Evolutionary conservation across 1,140 invertebrate species (phyloP).

Genomic region (Diuraphis noxia): DNA sequence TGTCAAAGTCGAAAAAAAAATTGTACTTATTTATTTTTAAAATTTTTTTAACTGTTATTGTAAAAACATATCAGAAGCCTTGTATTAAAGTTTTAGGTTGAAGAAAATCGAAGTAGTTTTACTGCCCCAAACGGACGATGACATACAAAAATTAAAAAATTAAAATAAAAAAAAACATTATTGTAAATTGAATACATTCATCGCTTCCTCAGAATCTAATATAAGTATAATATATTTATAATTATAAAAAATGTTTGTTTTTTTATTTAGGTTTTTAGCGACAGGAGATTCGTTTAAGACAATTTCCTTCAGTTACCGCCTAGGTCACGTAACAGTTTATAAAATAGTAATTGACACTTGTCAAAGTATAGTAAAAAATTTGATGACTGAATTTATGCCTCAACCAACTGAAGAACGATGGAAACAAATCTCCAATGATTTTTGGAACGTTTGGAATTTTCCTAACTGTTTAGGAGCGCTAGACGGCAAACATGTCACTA

Average conservation of each 20-base stretch:
- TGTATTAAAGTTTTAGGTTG: too few species aligned
- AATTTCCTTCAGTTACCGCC: constrained; percentile 48
- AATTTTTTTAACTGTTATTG: too few species aligned
- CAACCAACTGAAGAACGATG: constrained; percentile 22
- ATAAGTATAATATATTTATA: not conserved
- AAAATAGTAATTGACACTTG: constrained; percentile 46
- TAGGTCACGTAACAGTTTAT: constrained; percentile 41
- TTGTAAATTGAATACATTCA: too few species aligned
- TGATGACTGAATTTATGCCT: not conserved
- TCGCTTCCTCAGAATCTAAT: too few species aligned
- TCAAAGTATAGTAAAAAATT: constrained; percentile 17
- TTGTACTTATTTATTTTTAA: not conserved
- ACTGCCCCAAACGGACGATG: too few species aligned
- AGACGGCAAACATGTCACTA: constrained; percentile 61
- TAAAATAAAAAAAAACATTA: too few species aligned
- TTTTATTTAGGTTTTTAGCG: constrained; percentile 54
- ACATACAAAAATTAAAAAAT: too few species aligned
- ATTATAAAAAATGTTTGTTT: not conserved
- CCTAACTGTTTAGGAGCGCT: constrained; percentile 56
- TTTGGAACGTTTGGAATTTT: constrained; percentile 57
- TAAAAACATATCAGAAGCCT: too few species aligned
- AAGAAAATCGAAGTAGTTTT: too few species aligned
- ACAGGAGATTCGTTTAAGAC: constrained; percentile 54
- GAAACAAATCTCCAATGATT: constrained; percentile 60
- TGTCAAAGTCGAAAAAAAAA: not conserved